phyloP scores from a whole-genome alignment of 1,140 invertebrate species.

The Cotesia vestalis region DNA sequence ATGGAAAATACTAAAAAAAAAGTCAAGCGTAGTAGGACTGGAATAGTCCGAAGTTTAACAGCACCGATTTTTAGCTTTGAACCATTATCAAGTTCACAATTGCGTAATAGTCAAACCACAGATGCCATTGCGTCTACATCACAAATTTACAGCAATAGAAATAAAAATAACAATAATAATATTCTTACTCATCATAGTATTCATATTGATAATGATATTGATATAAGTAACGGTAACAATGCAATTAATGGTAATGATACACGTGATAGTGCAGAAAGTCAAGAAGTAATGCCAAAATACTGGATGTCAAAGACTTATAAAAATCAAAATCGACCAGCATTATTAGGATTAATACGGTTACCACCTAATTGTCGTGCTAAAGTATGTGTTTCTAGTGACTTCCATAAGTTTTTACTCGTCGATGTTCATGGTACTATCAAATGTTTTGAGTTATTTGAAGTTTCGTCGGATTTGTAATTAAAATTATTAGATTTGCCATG shows the following conservation, averaged over 20 bases:
- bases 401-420: slow-evolving; percentile 57
- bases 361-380: slow-evolving; percentile 51
- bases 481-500: background rate
- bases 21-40: slow-evolving; percentile 48
- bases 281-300: slow-evolving; percentile 32
- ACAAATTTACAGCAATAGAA: background rate
- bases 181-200: no score
- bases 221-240: no score
- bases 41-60: slow-evolving; percentile 50
- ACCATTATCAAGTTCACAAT: slow-evolving; percentile 45
- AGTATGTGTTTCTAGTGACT: slow-evolving; percentile 57
- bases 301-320: slow-evolving; percentile 53
- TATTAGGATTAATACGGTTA: slow-evolving; percentile 52
- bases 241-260: no score
- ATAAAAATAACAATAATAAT: no score
- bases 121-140: background rate
- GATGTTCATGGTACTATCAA: slow-evolving; percentile 58
- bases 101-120: slow-evolving; percentile 37
- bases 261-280: background rate
- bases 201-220: no score
- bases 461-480: slow-evolving; percentile 25
- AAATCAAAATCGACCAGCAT: slow-evolving; percentile 44
- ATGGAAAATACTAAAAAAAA: slow-evolving; percentile 36
- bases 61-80: slow-evolving; percentile 42
- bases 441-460: slow-evolving; percentile 52